Percentiles rank a stretch among this genome's conserved stretches.
These are phyloP conservation scores for Centropyge bicolor DNA, from an alignment of 2,797 vertebrate genomes.

Conservation along the genomic window DNA sequence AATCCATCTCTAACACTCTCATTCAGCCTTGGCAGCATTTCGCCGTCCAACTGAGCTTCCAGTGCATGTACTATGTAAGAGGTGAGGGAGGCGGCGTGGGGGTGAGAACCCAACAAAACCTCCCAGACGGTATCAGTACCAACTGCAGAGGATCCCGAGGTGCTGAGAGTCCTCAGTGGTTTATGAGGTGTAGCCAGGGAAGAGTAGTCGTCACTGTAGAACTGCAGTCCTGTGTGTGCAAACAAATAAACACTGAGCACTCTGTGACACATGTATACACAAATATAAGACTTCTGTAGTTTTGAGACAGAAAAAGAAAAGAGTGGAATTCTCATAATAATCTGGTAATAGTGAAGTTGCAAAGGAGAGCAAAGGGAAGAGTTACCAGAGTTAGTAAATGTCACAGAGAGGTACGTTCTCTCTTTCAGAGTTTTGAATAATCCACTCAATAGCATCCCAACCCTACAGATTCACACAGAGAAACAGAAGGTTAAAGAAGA, in stretches of 20 bases:
- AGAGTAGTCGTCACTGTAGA: conserved; percentile 19
- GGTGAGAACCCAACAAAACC: conserved; percentile 14
- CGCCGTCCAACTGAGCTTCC: conserved; percentile 34
- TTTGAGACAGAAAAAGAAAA: not conserved
- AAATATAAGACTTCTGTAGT: not conserved
- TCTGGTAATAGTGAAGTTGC: conserved; percentile 18
- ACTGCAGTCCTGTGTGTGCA: conserved; percentile 50
- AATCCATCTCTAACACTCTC: conserved; percentile 14
- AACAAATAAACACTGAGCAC: conserved; percentile 20
- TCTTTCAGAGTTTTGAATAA: conserved; percentile 96
- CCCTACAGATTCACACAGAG: conserved; percentile 90
- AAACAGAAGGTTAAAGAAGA: conserved; percentile 44
- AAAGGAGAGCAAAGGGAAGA: conserved; percentile 44
- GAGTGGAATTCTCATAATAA: conserved; percentile 18
- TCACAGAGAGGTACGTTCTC: conserved; percentile 86
- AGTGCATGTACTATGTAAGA: conserved; percentile 9
- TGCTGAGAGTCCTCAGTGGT: conserved; percentile 25
- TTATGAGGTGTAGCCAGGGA: conserved; percentile 40
- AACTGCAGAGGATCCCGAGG: conserved; percentile 29
- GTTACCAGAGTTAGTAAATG: conserved; percentile 88
- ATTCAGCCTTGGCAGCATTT: conserved; percentile 55
- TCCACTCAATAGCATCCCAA: conserved; percentile 99
- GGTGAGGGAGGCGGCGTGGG: conserved; percentile 15
- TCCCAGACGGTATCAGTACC: conserved; percentile 17
- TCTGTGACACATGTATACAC: not conserved